A percentile compares a stretch with the other conserved stretches of the same genome.
Evolutionary conservation across 2,888 invertebrate genomes (phyloP).

Genomic region (Ptychoptera contaminata): DNA sequence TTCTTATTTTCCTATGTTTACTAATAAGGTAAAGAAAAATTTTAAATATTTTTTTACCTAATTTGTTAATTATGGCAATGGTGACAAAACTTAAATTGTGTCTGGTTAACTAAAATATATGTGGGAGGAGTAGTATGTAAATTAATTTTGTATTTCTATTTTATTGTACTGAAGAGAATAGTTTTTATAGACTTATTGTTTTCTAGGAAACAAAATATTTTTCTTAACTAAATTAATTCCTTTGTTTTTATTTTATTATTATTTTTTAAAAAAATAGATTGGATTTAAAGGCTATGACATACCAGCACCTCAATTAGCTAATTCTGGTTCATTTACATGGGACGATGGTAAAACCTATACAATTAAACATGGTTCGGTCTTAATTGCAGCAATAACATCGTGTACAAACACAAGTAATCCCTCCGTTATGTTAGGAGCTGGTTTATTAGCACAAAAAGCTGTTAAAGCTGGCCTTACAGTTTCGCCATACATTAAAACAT

Average conservation of each 20-base stretch:
- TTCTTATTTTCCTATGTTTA: too few relatives aligned
- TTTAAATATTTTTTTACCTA: too few relatives aligned
- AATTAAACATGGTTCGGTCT: constrained; percentile 79
- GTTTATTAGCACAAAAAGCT: constrained; percentile 84
- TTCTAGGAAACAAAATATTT: neutral
- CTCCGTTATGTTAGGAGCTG: constrained; percentile 95
- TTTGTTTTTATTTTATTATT: too few relatives aligned
- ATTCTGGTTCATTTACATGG: constrained; percentile 58
- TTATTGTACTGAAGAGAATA: too few relatives aligned
- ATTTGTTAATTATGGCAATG: neutral
- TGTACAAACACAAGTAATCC: constrained; percentile 98
- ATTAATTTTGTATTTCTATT: too few relatives aligned
- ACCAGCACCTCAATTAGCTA: constrained; percentile 41
- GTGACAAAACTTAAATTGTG: neutral
- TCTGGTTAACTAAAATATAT: neutral
- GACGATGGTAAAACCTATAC: constrained; percentile 62
- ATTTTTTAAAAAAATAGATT: constrained; percentile 50
- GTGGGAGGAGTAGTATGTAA: too few relatives aligned
- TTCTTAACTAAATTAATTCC: constrained; percentile 12
- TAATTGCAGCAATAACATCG: constrained; percentile 94
- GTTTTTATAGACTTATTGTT: too few relatives aligned
- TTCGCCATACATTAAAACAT: constrained; percentile 90
- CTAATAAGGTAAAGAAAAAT: too few relatives aligned
- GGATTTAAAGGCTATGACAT: constrained; percentile 89
- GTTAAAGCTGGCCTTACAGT: constrained; percentile 80